Percentiles rank a stretch among this genome's conserved stretches.
Evolutionary conservation across 2,797 vertebrate genomes (phyloP).

Genomic region (Pelodytes ibericus): DNA sequence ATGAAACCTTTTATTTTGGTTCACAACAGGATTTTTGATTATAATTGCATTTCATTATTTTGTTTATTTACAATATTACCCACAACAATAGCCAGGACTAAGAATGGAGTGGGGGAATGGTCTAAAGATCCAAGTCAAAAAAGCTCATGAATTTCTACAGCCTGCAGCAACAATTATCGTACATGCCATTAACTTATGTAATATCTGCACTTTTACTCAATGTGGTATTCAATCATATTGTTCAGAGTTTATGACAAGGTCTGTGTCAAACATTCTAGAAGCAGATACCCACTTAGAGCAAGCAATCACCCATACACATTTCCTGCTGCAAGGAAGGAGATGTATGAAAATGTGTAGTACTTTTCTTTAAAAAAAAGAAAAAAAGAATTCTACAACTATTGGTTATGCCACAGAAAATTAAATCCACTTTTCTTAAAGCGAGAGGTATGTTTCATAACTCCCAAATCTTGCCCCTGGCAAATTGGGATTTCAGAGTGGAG

Average conservation of each 20-base stretch:
- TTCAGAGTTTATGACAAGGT: conserved; percentile 33
- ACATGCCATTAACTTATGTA: conserved; percentile 31
- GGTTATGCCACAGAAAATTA: no score
- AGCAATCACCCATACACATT: conserved; percentile 27
- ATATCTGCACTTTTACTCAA: conserved; percentile 22
- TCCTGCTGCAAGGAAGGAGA: conserved; percentile 17
- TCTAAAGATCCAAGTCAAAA: not conserved
- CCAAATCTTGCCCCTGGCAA: no score
- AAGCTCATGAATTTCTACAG: conserved; percentile 4
- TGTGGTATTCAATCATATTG: conserved; percentile 30
- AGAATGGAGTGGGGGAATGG: not conserved
- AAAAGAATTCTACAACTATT: no score
- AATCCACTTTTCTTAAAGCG: no score
- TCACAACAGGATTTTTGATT: conserved; percentile 26
- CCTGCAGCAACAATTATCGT: conserved; percentile 26
- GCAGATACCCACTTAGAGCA: conserved; percentile 23
- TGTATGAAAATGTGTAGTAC: conserved; percentile 14
- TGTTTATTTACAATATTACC: conserved; percentile 20
- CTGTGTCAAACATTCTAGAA: conserved; percentile 17
- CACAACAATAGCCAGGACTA: not conserved
- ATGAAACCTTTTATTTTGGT: conserved; percentile 17
- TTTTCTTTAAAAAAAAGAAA: no score
- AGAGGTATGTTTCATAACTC: no score
- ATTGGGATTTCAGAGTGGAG: no score
- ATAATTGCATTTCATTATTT: conserved; percentile 22